Evolutionary conservation across 2,888 invertebrate species (phyloP), one percentile per base, ranked within the genome.

Genomic region (Zaprionus bogoriensis): DNA sequence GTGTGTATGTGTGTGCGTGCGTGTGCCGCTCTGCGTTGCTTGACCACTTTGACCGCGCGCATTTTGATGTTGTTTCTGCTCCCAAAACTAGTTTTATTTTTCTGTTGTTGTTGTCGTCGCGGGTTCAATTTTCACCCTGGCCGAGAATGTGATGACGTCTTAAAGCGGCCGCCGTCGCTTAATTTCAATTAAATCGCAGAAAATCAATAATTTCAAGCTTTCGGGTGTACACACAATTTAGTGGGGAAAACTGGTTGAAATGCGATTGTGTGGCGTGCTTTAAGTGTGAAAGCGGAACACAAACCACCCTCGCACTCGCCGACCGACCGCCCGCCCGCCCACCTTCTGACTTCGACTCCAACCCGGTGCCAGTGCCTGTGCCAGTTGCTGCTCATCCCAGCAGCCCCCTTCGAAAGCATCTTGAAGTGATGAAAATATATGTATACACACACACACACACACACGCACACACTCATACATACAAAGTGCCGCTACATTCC

Each of bases 1-100:
- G 1, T 39, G n/a, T 36, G 9, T 7, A 0, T 46, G 25, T 46
- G 54, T 27, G 46, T 53, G 32, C 28, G 55, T 53, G 64, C 36
- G 46, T 67, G 70, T 70, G 70, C 67, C 67, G 73, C 63, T 54
- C 67, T 62, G 80, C 87, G 86, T 88, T 79, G 87, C 79, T 87
- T 87, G 79, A 87, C 84, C 77, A 86, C 88, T 83, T 88, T 81
- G 67, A 69, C 71, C 84, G 75, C 84, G 87, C 88, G 83, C 68
- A 75, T 80, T 78, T 85, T 79, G 36, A 47, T 76, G 59, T 72
- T 72, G 55, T 62, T 66, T 73, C 65, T 70, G 45, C 50, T 53
- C 57, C 53, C 23, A 28, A 84, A 82, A 87, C 82, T 67, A 72
- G 70, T 81, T 84, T 79, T 68, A 60, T 60, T 32, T 12, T 53